phyloP scores from a whole-genome alignment of 1,140 invertebrate species.

The Drosophila trapezifrons region DNA sequence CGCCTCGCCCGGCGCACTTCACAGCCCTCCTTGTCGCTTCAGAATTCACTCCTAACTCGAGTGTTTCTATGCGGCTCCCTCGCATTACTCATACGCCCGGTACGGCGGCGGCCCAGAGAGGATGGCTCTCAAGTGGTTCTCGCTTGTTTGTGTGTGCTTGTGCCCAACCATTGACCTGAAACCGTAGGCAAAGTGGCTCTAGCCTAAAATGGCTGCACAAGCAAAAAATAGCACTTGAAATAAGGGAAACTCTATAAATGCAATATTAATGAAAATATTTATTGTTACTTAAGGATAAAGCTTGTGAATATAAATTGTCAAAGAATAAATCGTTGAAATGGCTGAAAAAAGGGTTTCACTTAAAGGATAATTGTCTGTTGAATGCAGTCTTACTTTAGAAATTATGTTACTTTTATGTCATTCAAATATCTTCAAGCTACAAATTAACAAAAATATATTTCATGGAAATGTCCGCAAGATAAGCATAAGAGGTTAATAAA shows the following conservation, averaged over 20 bases:
- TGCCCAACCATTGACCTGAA: constrained; percentile 45
- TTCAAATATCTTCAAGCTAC: no score
- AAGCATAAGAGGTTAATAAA: no score
- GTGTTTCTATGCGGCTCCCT: constrained; percentile 25
- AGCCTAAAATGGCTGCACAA: constrained; percentile 54
- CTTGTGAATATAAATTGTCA: background rate
- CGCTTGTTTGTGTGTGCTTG: constrained; percentile 4
- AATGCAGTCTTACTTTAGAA: background rate
- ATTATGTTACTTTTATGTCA: no score
- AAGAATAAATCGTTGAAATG: no score
- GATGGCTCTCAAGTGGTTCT: constrained; percentile 40
- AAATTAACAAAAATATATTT: no score
- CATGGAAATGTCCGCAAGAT: background rate
- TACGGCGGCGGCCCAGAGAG: constrained; percentile 15
- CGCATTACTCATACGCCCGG: constrained; percentile 64
- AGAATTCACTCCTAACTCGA: constrained; percentile 9
- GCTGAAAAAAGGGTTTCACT: no score
- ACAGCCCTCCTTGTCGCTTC: constrained; percentile 5
- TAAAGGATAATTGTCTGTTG: no score
- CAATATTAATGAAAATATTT: background rate
- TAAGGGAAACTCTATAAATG: background rate
- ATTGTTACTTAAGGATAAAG: background rate
- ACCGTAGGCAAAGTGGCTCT: constrained; percentile 59
- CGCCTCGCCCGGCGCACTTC: background rate
- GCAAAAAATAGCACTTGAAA: background rate